phyloP scores from a whole-genome alignment of 1,140 invertebrate genomes.

The Drosophila quadrilineata region DNA sequence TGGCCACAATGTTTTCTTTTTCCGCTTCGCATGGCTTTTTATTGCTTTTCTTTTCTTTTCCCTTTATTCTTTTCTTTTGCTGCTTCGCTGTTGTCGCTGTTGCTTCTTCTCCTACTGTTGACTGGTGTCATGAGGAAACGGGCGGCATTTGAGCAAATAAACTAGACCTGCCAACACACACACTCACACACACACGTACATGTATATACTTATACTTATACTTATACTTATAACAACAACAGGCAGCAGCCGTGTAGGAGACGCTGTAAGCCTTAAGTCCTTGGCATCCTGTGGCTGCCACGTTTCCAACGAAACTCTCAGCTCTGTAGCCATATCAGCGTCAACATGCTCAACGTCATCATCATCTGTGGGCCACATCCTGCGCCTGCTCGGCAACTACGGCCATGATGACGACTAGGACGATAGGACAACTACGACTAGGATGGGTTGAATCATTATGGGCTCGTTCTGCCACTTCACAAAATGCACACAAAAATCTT shows the following conservation, averaged over 20 bases:
- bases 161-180: slow-evolving; percentile 65
- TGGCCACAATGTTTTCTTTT: slow-evolving; percentile 77
- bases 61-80: slow-evolving; percentile 37
- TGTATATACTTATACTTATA: background rate
- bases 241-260: slow-evolving; percentile 4
- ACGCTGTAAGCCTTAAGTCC: slow-evolving; percentile 26
- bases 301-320: slow-evolving; percentile 32
- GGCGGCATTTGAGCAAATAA: slow-evolving; percentile 74
- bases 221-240: background rate
- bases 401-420: slow-evolving; percentile 28
- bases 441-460: slow-evolving; percentile 62
- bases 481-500: slow-evolving; percentile 78
- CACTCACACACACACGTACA: background rate
- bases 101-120: slow-evolving; percentile 35
- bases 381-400: background rate
- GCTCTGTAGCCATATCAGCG: slow-evolving; percentile 15
- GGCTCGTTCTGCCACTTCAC: slow-evolving; percentile 67
- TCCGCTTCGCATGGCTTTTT: slow-evolving; percentile 65
- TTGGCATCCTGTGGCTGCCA: slow-evolving; percentile 35
- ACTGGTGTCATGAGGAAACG: slow-evolving; percentile 76
- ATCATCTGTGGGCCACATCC: slow-evolving; percentile 8
- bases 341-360: slow-evolving; percentile 33
- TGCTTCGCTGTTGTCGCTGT: slow-evolving; percentile 23
- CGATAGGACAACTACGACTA: slow-evolving; percentile 2
- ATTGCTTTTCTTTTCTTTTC: slow-evolving; percentile 62